Evolutionary conservation across 2,113 vertebrate species (phyloP).

Genomic region (Gadus macrocephalus): DNA sequence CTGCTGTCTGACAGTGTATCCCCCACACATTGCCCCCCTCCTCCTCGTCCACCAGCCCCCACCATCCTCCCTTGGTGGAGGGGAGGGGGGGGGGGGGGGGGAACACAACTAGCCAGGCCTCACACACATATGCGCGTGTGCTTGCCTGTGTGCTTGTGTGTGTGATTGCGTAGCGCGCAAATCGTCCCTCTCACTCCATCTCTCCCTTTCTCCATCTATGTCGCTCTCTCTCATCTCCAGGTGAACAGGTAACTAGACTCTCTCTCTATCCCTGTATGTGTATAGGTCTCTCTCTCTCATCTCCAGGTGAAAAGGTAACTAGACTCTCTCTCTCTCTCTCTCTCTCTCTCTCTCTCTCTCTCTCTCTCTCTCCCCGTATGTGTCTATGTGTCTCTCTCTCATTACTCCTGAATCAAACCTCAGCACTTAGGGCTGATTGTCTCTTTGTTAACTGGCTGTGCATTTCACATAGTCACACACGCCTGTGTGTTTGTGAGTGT

Average conservation of each 20-base stretch:
- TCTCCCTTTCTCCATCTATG: too few species aligned
- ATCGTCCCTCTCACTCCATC: not conserved
- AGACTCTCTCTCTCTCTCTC: constrained; percentile 24
- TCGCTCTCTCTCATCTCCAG: too few species aligned
- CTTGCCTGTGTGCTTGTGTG: too few species aligned
- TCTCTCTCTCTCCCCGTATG: not conserved
- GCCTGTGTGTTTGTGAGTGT: too few species aligned
- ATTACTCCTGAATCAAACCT: constrained; percentile 56
- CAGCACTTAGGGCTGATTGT: constrained; percentile 62
- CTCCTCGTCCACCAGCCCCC: constrained; percentile 24
- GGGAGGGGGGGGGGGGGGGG: too few species aligned
- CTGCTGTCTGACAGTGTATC: constrained; percentile 60
- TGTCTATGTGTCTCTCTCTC: too few species aligned
- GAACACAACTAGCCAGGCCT: not conserved
- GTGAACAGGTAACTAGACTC: constrained; percentile 56
- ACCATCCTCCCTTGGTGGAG: not conserved
- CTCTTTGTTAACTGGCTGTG: constrained; percentile 59
- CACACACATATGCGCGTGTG: not conserved
- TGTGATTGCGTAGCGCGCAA: not conserved
- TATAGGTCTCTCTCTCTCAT: too few species aligned
- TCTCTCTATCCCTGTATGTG: too few species aligned
- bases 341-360: too few species aligned
- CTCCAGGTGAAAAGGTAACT: constrained; percentile 50
- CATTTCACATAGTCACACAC: constrained; percentile 10
- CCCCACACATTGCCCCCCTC: constrained; percentile 44